A percentile compares a stretch with the other conserved stretches of the same genome.
Evolutionary conservation across 35 echinoderm and acorn worm genomes (phyloP).

Genomic region (Hemicentrotus pulcherrimus): DNA sequence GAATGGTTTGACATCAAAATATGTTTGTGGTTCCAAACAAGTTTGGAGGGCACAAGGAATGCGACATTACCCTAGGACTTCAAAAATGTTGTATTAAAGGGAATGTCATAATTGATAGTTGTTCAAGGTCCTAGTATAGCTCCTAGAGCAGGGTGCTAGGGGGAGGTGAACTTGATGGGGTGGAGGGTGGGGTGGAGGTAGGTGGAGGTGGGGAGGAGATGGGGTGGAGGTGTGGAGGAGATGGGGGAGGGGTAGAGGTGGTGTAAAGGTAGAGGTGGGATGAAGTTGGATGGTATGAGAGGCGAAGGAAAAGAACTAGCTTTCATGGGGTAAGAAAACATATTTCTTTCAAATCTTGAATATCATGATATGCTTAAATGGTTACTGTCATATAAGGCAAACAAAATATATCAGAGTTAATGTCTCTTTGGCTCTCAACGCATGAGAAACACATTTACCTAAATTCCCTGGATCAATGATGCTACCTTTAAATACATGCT

Average conservation of each 20-base stretch:
- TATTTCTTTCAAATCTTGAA: too few relatives aligned
- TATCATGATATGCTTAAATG: too few relatives aligned
- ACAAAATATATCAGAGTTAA: too few relatives aligned
- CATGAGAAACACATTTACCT: not conserved
- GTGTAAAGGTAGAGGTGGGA: not conserved
- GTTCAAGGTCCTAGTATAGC: not conserved
- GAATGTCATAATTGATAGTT: not conserved
- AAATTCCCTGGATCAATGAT: not conserved
- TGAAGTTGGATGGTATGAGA: too few relatives aligned
- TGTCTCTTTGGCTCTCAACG: not conserved
- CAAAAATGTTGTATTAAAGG: not conserved
- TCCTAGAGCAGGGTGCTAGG: not conserved
- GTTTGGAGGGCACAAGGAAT: not conserved
- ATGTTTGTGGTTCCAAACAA: not conserved
- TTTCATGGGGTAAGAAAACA: too few relatives aligned
- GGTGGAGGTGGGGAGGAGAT: not conserved
- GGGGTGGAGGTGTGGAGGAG: not conserved
- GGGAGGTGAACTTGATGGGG: not conserved
- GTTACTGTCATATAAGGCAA: too few relatives aligned
- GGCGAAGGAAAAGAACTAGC: too few relatives aligned
- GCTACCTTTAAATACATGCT: not conserved
- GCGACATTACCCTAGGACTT: not conserved
- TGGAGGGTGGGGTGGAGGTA: not conserved
- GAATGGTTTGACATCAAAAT: not conserved
- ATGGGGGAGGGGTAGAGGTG: not conserved